Evolutionary conservation across 2,888 invertebrate species (phyloP).

Genomic region (Pecten maximus): DNA sequence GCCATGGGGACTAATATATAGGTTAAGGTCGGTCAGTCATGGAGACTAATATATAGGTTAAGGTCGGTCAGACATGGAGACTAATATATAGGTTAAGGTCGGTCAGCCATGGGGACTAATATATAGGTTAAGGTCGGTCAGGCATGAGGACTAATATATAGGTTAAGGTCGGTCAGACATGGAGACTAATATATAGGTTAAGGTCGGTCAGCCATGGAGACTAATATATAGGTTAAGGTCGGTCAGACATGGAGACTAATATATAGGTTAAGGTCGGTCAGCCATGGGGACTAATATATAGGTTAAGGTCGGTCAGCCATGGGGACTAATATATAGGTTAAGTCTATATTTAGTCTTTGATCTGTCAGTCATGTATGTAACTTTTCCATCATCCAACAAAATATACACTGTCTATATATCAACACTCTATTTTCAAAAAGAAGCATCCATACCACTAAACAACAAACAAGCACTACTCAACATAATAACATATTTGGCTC

Average conservation of each 20-base stretch:
- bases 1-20: not conserved
- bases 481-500: not conserved
- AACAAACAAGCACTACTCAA: conserved; percentile 13
- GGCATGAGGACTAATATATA: not conserved
- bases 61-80: not conserved
- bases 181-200: not conserved
- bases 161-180: not conserved
- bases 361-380: not conserved
- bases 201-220: not conserved
- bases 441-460: conserved; percentile 17
- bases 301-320: not conserved
- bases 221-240: not conserved
- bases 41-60: not conserved
- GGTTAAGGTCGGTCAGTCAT: not conserved
- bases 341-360: not conserved
- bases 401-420: not conserved
- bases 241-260: not conserved
- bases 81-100: not conserved
- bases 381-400: not conserved
- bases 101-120: not conserved
- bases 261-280: too few species aligned
- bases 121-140: not conserved
- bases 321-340: not conserved
- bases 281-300: too few species aligned
- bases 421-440: not conserved